phyloP scores from a whole-genome alignment of 2,888 invertebrate species.

The Homarus gammarus region DNA sequence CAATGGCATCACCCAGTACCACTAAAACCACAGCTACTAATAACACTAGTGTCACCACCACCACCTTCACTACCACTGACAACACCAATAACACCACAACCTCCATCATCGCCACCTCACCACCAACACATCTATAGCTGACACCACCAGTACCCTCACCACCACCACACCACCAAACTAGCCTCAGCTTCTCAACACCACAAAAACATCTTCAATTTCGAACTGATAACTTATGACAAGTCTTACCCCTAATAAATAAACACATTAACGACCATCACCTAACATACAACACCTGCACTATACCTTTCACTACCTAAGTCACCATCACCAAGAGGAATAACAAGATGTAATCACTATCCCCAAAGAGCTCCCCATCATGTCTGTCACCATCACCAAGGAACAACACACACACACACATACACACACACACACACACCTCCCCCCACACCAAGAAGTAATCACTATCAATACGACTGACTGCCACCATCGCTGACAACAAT shows the following conservation, averaged over 20 bases:
- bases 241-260: too few species aligned
- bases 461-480: neutral
- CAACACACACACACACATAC: too few species aligned
- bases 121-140: neutral
- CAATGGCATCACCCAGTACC: neutral
- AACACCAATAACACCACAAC: neutral
- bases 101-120: neutral
- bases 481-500: neutral
- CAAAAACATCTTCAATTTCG: too few species aligned
- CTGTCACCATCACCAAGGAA: neutral
- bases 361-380: too few species aligned
- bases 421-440: too few species aligned
- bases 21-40: neutral
- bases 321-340: too few species aligned
- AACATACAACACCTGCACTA: too few species aligned
- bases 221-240: too few species aligned
- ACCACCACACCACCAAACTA: neutral
- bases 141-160: neutral
- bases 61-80: neutral
- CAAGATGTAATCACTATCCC: too few species aligned
- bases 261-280: too few species aligned
- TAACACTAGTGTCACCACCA: neutral
- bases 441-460: neutral
- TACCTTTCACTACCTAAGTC: too few species aligned
- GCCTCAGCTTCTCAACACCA: too few species aligned